Conservation (phyloP, 2,797 vertebrate species). For the Danio jaintianensis region DNA sequence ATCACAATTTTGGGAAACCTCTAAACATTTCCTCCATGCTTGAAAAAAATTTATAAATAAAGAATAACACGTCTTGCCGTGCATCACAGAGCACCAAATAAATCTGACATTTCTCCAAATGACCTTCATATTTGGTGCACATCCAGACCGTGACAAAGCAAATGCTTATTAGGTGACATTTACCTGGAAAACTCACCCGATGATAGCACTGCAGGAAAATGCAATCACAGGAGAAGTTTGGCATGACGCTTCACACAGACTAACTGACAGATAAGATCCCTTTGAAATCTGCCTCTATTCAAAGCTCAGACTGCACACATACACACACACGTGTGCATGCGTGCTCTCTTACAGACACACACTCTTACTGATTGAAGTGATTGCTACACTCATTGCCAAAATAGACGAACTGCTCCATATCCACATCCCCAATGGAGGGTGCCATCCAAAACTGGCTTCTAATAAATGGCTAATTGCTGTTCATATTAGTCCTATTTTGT, state of each 20-base stretch:
- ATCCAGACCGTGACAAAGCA: constrained; percentile 24
- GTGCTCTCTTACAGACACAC: neutral
- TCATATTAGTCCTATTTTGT: neutral
- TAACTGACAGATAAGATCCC: constrained; percentile 33
- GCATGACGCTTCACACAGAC: constrained; percentile 17
- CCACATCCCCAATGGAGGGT: neutral
- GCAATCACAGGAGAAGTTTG: constrained; percentile 24
- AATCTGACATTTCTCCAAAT: constrained; percentile 49
- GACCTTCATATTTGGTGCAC: constrained; percentile 47
- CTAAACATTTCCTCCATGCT: constrained; percentile 12
- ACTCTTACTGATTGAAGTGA: neutral
- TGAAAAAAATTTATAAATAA: constrained; percentile 13
- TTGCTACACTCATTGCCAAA: neutral
- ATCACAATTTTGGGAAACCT: constrained; percentile 11
- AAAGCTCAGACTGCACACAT: constrained; percentile 15
- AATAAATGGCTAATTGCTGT: neutral
- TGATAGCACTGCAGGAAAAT: constrained; percentile 13
- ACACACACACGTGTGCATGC: constrained; percentile 10
- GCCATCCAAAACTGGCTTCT: neutral
- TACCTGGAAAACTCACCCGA: constrained; percentile 29
- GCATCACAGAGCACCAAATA: constrained; percentile 26
- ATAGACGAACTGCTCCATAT: constrained; percentile 18
- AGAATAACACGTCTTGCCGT: neutral
- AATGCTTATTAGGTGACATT: constrained; percentile 49
- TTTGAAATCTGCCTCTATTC: constrained; percentile 33